Percentiles rank a stretch among this genome's conserved stretches.
These are phyloP conservation scores for Yponomeuta plumbellus DNA, from an alignment of 2,888 invertebrate genomes.

Conservation along the genomic window DNA sequence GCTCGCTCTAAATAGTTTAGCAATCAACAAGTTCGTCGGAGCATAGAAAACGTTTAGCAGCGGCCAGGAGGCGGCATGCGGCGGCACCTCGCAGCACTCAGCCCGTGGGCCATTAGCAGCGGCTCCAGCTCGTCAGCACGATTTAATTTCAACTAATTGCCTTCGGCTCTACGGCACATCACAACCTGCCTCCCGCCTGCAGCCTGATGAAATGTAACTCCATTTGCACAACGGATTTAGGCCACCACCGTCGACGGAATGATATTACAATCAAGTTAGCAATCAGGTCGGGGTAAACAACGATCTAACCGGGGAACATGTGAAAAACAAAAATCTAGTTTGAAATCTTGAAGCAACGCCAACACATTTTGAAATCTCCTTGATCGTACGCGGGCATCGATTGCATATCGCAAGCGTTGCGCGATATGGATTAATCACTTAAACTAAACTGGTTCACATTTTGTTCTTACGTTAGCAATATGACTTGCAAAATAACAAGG, in stretches of 20 bases:
- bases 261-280: constrained; percentile 38
- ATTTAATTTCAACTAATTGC: constrained; percentile 62
- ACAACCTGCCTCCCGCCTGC: constrained; percentile 19
- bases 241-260: constrained; percentile 28
- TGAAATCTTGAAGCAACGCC: constrained; percentile 18
- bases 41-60: constrained; percentile 26
- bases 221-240: constrained; percentile 44
- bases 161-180: constrained; percentile 39
- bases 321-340: constrained; percentile 25
- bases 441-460: neutral
- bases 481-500: neutral
- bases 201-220: constrained; percentile 36
- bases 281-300: constrained; percentile 31
- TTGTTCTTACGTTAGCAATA: constrained; percentile 1
- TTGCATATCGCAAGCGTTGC: constrained; percentile 25
- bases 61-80: neutral
- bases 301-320: constrained; percentile 3
- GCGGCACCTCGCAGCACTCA: neutral
- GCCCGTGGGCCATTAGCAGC: constrained; percentile 17
- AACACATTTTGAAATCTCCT: constrained; percentile 28
- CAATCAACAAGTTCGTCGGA: constrained; percentile 39
- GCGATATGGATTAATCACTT: constrained; percentile 23
- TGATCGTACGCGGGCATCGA: constrained; percentile 28
- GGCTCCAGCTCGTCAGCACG: constrained; percentile 34
- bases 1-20: constrained; percentile 29